These are phyloP conservation scores for Drosophila formosana DNA, from an alignment of 2,888 invertebrate genomes.

Conservation along the genomic window DNA sequence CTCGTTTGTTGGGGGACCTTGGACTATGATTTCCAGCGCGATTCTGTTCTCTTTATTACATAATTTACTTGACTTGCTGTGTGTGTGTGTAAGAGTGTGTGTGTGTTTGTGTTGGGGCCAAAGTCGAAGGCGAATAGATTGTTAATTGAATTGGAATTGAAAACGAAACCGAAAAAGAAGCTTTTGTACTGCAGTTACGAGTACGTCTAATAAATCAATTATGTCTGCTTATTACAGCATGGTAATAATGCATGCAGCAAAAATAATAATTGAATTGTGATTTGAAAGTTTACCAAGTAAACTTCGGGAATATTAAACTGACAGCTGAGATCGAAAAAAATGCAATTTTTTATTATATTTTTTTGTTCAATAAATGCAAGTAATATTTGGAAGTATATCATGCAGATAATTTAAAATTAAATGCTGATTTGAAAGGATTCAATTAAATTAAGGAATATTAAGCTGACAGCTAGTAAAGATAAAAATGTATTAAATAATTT, in stretches of 20 bases:
- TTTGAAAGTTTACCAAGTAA: neutral
- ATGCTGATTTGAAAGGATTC: too few species aligned
- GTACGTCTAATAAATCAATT: constrained; percentile 5
- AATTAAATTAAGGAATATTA: too few species aligned
- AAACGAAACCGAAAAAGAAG: constrained; percentile 21
- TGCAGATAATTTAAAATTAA: too few species aligned
- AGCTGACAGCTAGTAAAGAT: too few species aligned
- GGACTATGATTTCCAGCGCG: constrained; percentile 61
- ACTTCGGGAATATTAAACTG: too few species aligned
- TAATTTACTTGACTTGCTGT: constrained; percentile 44
- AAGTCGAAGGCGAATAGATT: constrained; percentile 67
- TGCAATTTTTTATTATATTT: too few species aligned
- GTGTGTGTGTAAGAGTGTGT: constrained; percentile 15
- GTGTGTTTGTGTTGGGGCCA: constrained; percentile 43
- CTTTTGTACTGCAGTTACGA: neutral
- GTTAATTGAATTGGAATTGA: constrained; percentile 69
- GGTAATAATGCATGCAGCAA: neutral
- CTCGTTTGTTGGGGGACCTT: constrained; percentile 62
- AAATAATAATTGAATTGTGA: neutral
- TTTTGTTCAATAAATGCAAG: too few species aligned
- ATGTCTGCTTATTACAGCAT: neutral
- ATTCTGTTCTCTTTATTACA: constrained; percentile 72
- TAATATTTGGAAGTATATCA: too few species aligned
- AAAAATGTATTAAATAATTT: too few species aligned
- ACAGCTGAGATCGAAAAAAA: too few species aligned